Evolutionary conservation across 2,113 vertebrate genomes (phyloP), one percentile per base, ranked within the genome.

Genomic region (Hyperoodon ampullatus): DNA sequence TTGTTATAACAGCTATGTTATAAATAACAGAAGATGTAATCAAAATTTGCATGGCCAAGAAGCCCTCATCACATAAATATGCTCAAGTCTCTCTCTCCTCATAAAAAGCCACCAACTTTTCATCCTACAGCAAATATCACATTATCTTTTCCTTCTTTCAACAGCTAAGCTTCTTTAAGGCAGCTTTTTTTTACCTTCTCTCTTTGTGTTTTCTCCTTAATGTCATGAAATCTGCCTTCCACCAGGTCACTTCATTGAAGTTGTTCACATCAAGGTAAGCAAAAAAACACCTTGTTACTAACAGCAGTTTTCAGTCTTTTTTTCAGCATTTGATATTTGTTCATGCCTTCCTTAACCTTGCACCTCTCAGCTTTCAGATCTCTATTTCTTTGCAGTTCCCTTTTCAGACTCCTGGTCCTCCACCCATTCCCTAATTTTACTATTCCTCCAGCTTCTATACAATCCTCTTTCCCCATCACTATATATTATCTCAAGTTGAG

Each of bases 211-310:
- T 70, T 74, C 24, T 61, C 33, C 42, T 78, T 53, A 30, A 8
- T 77, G 65, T 94, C 14, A 58, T 93, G 61, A 88, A 83, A 75
- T 81, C 47, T 87, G 30, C 55, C 26, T 95, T 42, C 4, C 30
- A 42, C 75, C 24, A 77, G 65, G 85, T 92, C 53, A 71, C 11
- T 75, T 80, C 88, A 91, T 95, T 96, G 74, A 97, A 97, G 83
- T 8, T 35, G 1, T 84, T 95, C 44, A 35, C 61, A 82, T 82
- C 35, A 88, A 95, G 33, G 30, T 88, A 77, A 90, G 18, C 23
- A 82, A 93, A 84, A 84, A 81, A 55, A 6, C 61, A 68, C 30
- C 47, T 61, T 63, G 21, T 83, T 93, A 42, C 58, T 50, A 35
- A 68, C 74, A 97, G 39, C 16, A 28, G 63, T 70, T 80, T 90